A percentile compares a stretch with the other conserved stretches of the same genome.
These are phyloP conservation scores for Stegastes partitus DNA, from an alignment of 2,113 vertebrate species.

Conservation along the genomic window DNA sequence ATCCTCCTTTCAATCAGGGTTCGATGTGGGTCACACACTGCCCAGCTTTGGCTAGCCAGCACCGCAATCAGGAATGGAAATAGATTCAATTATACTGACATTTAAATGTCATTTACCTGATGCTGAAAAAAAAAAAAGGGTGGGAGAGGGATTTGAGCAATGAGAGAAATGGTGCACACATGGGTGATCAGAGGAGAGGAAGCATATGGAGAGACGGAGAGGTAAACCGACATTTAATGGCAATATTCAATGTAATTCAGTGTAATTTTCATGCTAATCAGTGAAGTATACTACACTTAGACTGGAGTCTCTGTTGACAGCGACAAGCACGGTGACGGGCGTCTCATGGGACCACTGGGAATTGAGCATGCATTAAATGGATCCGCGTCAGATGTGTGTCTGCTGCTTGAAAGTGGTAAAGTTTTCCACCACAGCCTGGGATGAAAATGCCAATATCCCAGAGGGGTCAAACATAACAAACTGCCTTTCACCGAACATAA, in stretches of 20 bases:
- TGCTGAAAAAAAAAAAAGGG: no score
- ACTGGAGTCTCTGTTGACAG: background rate
- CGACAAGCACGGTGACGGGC: background rate
- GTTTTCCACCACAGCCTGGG: background rate
- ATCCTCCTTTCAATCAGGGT: background rate
- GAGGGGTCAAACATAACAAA: constrained; percentile 42
- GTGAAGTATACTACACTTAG: background rate
- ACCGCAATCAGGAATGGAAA: background rate
- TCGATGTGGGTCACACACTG: background rate
- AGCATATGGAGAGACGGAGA: background rate
- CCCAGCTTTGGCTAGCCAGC: background rate
- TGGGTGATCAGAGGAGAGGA: background rate
- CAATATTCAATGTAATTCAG: background rate
- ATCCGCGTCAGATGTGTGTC: background rate
- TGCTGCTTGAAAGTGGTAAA: background rate
- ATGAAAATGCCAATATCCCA: constrained; percentile 39
- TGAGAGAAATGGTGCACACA: no score
- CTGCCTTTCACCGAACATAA: constrained; percentile 40
- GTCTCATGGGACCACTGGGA: background rate
- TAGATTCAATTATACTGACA: background rate
- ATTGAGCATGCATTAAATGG: background rate
- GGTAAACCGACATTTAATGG: background rate
- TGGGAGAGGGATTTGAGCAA: no score
- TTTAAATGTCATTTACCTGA: no score
- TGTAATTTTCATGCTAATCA: background rate